These are phyloP conservation scores for Ennomos erosarius DNA, from an alignment of 2,888 invertebrate species.

Conservation along the genomic window DNA sequence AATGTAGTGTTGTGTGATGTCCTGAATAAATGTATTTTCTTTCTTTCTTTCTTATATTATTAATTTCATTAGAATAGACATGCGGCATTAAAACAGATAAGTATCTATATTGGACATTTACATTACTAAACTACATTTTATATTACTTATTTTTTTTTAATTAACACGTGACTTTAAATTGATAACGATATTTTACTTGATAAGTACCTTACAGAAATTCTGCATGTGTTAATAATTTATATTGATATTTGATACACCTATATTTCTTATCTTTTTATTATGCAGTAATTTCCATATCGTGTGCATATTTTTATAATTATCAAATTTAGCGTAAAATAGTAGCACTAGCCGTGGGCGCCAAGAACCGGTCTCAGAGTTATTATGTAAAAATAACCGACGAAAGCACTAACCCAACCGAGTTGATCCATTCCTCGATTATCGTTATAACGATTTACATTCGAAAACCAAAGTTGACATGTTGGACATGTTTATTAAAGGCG, in stretches of 20 bases:
- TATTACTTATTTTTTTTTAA: too few species aligned
- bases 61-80: too few species aligned
- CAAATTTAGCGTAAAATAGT: conserved; percentile 37
- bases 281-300: conserved; percentile 19
- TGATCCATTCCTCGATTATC: conserved; percentile 61
- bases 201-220: too few species aligned
- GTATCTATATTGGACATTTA: too few species aligned
- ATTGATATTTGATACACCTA: conserved; percentile 14
- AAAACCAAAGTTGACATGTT: conserved; percentile 49
- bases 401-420: conserved; percentile 34
- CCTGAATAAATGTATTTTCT: too few species aligned
- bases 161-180: too few species aligned
- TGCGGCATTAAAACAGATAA: too few species aligned
- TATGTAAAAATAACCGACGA: conserved; percentile 37
- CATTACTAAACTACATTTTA: not conserved
- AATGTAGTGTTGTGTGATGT: too few species aligned
- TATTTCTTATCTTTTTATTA: conserved; percentile 17
- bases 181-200: too few species aligned
- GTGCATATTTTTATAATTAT: conserved; percentile 32
- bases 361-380: conserved; percentile 27
- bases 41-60: too few species aligned
- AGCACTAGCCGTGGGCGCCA: conserved; percentile 33
- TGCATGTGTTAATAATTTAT: conserved; percentile 1
- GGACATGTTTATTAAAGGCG: conserved; percentile 37
- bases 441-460: conserved; percentile 54